phyloP scores from a whole-genome alignment of 2,113 vertebrate species.

The Lucifuga dentata region DNA sequence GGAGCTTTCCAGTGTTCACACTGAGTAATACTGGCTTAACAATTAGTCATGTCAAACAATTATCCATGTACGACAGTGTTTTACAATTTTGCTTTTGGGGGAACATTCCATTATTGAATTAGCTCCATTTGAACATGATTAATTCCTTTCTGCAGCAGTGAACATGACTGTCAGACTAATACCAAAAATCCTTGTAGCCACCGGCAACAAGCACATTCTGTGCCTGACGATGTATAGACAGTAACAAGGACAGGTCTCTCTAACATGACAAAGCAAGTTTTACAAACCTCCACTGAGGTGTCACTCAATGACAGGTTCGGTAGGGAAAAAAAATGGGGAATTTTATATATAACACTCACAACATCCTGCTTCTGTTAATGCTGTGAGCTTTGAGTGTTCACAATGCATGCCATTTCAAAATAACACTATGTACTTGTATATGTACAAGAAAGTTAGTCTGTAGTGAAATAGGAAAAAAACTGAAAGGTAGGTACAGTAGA shows the following conservation, averaged over 20 bases:
- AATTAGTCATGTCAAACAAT: slow-evolving; percentile 66
- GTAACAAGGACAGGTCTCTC: slow-evolving; percentile 47
- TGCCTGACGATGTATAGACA: slow-evolving; percentile 18
- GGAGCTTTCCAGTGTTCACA: slow-evolving; percentile 37
- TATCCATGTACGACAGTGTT: slow-evolving; percentile 38
- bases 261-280: slow-evolving; percentile 39
- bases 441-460: not conserved
- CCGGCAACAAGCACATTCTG: slow-evolving; percentile 34
- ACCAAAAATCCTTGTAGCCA: slow-evolving; percentile 32
- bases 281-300: slow-evolving; percentile 48
- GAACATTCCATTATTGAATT: slow-evolving; percentile 49
- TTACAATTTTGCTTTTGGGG: slow-evolving; percentile 39
- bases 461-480: not conserved
- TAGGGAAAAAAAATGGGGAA: slow-evolving; percentile 5
- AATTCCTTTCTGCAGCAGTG: slow-evolving; percentile 43
- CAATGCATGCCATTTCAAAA: slow-evolving; percentile 2
- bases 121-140: slow-evolving; percentile 34
- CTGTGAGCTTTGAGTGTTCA: not conserved
- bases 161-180: slow-evolving; percentile 53
- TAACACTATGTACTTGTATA: too few relatives aligned
- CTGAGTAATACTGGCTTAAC: slow-evolving; percentile 45
- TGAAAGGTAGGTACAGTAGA: not conserved
- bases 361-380: slow-evolving; percentile 27
- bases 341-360: slow-evolving; percentile 33
- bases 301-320: slow-evolving; percentile 40